Percentiles rank a stretch among this genome's conserved stretches.
phyloP scores from a whole-genome alignment of 2,113 vertebrate genomes.

The Stercorarius parasiticus region DNA sequence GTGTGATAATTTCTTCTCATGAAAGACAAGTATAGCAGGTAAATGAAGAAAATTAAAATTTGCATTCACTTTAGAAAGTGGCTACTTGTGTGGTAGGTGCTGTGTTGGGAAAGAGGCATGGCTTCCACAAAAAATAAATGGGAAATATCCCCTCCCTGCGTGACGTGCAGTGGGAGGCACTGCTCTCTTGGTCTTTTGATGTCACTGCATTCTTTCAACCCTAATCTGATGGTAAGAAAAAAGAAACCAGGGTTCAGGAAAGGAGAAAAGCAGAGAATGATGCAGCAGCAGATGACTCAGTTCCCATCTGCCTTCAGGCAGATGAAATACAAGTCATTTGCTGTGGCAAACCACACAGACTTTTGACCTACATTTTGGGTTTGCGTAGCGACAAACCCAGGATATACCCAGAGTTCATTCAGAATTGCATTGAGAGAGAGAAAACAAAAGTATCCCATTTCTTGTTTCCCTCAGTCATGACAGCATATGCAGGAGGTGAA shows the following conservation, averaged over 20 bases:
- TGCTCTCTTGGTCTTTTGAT: not conserved
- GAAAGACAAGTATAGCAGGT: not conserved
- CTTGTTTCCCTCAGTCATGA: not conserved
- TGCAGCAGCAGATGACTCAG: conserved; percentile 46
- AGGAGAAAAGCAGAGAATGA: not conserved
- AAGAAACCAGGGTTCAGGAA: not conserved
- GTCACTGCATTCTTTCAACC: not conserved
- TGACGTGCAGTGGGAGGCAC: fast-evolving
- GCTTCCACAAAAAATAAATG: fast-evolving
- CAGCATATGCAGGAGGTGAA: not conserved
- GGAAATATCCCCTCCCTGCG: not conserved
- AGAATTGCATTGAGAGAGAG: not conserved
- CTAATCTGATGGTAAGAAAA: not conserved
- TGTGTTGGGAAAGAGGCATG: not conserved
- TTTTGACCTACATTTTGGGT: conserved; percentile 25
- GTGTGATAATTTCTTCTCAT: fast-evolving
- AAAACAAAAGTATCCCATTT: fast-evolving
- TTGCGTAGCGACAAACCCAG: not conserved
- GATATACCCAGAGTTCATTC: not conserved
- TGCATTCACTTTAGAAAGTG: fast-evolving
- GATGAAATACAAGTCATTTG: not conserved
- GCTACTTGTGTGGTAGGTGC: not conserved
- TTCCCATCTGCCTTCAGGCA: conserved; percentile 25
- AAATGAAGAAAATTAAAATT: not conserved
- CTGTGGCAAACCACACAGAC: not conserved